These are phyloP conservation scores for Labia minor DNA, from an alignment of 2,888 invertebrate genomes.

Conservation along the genomic window DNA sequence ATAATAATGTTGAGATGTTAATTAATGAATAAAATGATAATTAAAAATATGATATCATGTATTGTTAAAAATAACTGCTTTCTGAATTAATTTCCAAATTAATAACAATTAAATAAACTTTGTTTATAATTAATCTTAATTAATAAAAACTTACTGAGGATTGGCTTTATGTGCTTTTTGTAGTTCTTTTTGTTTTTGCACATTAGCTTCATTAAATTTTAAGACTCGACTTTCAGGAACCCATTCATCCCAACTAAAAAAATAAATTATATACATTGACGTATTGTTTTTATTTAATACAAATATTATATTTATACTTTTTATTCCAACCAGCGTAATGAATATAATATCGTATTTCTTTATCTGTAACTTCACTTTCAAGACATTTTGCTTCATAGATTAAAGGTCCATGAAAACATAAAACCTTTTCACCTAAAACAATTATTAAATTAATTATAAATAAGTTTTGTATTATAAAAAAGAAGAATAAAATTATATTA, in stretches of 20 bases:
- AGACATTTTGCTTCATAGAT: conserved; percentile 96
- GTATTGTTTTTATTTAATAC: neutral
- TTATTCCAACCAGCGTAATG: conserved; percentile 99
- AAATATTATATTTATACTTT: conserved; percentile 51
- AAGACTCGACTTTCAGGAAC: conserved; percentile 82
- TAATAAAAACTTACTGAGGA: conserved; percentile 34
- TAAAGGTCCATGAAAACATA: conserved; percentile 92
- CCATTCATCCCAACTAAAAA: conserved; percentile 77
- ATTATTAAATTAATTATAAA: conserved; percentile 20
- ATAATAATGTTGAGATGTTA: too few species aligned
- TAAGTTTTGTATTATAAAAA: neutral
- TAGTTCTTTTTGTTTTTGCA: conserved; percentile 78
- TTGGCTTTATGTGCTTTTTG: conserved; percentile 67
- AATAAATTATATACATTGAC: conserved; percentile 19
- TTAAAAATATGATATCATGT: neutral
- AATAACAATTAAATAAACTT: too few species aligned
- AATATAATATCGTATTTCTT: conserved; percentile 80
- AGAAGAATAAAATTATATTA: conserved; percentile 16
- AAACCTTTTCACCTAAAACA: conserved; percentile 67
- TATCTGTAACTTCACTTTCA: conserved; percentile 73
- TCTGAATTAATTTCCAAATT: too few species aligned
- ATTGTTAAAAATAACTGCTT: neutral
- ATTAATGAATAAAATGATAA: neutral
- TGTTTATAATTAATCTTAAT: too few species aligned
- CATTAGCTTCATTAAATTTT: conserved; percentile 81